These are phyloP conservation scores for Dyspetes luteomarginatus DNA, from an alignment of 2,888 invertebrate species.

Conservation along the genomic window DNA sequence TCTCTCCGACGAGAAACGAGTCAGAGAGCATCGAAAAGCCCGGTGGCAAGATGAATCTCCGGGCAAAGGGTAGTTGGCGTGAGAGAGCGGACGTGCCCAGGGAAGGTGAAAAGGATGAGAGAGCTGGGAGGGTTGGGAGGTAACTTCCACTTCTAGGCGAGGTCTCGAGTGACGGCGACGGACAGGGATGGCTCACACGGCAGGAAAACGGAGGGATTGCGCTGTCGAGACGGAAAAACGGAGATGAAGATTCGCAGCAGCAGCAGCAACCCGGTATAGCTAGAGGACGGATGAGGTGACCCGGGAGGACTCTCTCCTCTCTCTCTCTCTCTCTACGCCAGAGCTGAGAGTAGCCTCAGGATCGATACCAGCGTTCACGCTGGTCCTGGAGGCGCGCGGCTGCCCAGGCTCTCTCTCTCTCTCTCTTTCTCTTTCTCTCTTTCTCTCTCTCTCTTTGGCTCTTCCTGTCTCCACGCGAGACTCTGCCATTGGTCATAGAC, in stretches of 20 bases:
- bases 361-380: slow-evolving; percentile 59
- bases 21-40: slow-evolving; percentile 39
- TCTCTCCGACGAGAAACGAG: slow-evolving; percentile 28
- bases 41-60: slow-evolving; percentile 66
- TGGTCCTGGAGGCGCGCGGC: slow-evolving; percentile 64
- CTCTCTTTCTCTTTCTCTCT: slow-evolving; percentile 25
- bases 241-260: slow-evolving; percentile 73
- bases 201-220: slow-evolving; percentile 50
- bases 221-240: slow-evolving; percentile 68
- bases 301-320: slow-evolving; percentile 73
- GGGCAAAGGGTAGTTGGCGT: slow-evolving; percentile 60
- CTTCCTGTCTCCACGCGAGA: slow-evolving; percentile 77
- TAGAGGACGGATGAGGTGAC: slow-evolving; percentile 79
- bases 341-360: slow-evolving; percentile 62
- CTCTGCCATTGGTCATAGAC: slow-evolving; percentile 82
- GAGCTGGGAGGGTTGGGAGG: slow-evolving; percentile 38
- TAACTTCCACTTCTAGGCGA: slow-evolving; percentile 43
- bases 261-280: slow-evolving; percentile 50
- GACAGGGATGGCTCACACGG: slow-evolving; percentile 62
- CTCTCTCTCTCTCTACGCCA: slow-evolving; percentile 60
- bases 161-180: slow-evolving; percentile 61
- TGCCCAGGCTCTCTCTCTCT: slow-evolving; percentile 44
- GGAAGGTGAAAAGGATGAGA: slow-evolving; percentile 57
- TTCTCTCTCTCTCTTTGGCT: slow-evolving; percentile 14
- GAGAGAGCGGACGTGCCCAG: slow-evolving; percentile 48